These are phyloP conservation scores for Lamprotornis superbus DNA, from an alignment of 2,113 vertebrate genomes.

Conservation along the genomic window DNA sequence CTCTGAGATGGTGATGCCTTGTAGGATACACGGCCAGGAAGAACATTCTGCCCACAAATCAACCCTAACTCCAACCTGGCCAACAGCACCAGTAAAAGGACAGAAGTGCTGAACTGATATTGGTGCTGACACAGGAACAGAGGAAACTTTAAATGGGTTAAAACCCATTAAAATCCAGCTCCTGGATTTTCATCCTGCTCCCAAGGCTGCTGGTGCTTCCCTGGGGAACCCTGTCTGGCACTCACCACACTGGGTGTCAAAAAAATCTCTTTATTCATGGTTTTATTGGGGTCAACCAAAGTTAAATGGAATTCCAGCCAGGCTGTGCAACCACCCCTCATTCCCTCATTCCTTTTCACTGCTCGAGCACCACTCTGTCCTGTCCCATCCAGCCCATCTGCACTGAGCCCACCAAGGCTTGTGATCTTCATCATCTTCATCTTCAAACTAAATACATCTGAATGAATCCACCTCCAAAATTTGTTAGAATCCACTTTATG, in stretches of 20 bases:
- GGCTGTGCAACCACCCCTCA: not conserved
- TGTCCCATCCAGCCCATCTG: not conserved
- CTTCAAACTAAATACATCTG: not conserved
- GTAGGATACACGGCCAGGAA: not conserved
- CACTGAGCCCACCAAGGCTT: not conserved
- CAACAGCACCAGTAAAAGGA: not conserved
- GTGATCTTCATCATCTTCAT: too few species aligned
- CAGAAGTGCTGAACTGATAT: rapidly evolving
- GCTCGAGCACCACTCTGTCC: not conserved
- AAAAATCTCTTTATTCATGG: not conserved
- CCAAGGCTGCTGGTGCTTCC: rapidly evolving
- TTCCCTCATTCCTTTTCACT: not conserved
- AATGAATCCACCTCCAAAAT: not conserved
- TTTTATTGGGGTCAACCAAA: not conserved
- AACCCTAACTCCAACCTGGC: not conserved
- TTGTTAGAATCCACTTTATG: not conserved
- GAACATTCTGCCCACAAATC: not conserved
- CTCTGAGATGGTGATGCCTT: rapidly evolving
- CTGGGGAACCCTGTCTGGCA: not conserved
- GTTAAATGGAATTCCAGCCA: not conserved
- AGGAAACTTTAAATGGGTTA: rapidly evolving
- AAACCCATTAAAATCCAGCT: not conserved
- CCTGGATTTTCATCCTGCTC: not conserved
- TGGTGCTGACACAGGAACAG: rapidly evolving
- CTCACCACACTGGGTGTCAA: too few species aligned